Percentiles rank a stretch among this genome's conserved stretches.
phyloP scores from a whole-genome alignment of 1,140 invertebrate genomes.

The Pollicipes pollicipes region DNA sequence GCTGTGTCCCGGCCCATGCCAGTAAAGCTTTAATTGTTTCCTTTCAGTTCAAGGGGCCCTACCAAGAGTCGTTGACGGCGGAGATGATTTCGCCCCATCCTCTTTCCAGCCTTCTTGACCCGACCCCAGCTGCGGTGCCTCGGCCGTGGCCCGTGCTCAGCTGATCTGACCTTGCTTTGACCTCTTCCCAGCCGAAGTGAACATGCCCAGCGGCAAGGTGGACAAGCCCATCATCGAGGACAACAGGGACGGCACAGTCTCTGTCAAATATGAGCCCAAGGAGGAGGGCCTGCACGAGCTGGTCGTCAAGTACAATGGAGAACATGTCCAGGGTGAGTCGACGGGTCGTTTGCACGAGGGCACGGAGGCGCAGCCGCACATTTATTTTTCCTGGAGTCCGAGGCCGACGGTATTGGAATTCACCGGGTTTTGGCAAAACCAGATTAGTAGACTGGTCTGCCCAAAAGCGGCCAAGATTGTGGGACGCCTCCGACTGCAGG shows the following conservation, averaged over 20 bases:
- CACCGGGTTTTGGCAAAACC: conserved; percentile 7
- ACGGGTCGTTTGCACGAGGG: background rate
- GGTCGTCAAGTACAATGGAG: conserved; percentile 79
- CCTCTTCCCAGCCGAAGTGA: conserved; percentile 47
- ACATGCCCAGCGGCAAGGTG: conserved; percentile 78
- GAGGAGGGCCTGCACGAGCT: conserved; percentile 86
- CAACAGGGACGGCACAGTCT: conserved; percentile 88
- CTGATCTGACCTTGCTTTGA: no score
- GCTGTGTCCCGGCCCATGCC: no score
- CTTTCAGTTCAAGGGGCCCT: no score
- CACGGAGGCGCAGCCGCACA: no score
- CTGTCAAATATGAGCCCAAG: conserved; percentile 76
- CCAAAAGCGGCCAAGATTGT: no score
- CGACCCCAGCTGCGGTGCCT: no score
- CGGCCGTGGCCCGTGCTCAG: no score
- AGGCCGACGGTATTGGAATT: conserved; percentile 12
- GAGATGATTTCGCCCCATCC: no score
- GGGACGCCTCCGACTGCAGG: no score
- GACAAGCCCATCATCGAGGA: conserved; percentile 79
- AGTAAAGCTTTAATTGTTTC: no score
- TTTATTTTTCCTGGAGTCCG: conserved; percentile 5
- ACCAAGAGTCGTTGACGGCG: no score
- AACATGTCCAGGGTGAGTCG: conserved; percentile 57
- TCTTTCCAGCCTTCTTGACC: no score
- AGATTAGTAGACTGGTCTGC: conserved; percentile 12